These are phyloP conservation scores for Lepus americanus DNA, from an alignment of 2,113 vertebrate species.

Conservation along the genomic window DNA sequence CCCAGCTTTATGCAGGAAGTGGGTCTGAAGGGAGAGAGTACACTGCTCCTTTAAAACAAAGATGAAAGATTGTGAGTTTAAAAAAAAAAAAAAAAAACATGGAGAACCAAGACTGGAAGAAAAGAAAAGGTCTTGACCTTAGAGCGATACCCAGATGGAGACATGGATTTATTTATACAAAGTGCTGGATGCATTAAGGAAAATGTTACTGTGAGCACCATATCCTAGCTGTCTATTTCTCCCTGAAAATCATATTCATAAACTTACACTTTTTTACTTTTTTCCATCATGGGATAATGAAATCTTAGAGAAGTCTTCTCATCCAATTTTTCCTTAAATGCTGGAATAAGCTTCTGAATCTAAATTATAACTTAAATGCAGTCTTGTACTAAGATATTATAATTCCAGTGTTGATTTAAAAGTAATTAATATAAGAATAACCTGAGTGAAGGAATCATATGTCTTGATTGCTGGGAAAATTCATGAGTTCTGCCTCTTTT, in stretches of 20 bases:
- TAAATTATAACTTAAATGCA: background rate
- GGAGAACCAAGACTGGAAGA: background rate
- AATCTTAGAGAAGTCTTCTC: background rate
- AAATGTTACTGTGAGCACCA: background rate
- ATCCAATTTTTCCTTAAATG: background rate
- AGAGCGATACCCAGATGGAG: background rate
- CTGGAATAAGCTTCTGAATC: background rate
- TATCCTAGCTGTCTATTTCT: background rate
- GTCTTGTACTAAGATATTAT: background rate
- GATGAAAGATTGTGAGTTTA: conserved; percentile 55
- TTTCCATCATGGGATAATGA: background rate
- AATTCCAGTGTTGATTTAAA: background rate
- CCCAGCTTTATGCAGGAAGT: background rate
- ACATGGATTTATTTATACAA: background rate
- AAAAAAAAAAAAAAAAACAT: conserved; percentile 14
- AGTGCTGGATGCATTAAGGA: background rate
- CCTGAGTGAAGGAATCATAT: background rate
- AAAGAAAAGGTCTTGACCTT: background rate
- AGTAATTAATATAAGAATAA: background rate
- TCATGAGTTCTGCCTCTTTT: background rate
- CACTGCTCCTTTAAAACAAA: background rate
- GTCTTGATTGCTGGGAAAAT: background rate
- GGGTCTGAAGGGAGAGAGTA: conserved; percentile 58
- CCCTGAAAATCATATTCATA: background rate
- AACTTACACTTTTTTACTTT: background rate